Evolutionary conservation across 1,140 invertebrate species (phyloP), one percentile per base, ranked within the genome.

Genomic region (Hycleus phaleratus): DNA sequence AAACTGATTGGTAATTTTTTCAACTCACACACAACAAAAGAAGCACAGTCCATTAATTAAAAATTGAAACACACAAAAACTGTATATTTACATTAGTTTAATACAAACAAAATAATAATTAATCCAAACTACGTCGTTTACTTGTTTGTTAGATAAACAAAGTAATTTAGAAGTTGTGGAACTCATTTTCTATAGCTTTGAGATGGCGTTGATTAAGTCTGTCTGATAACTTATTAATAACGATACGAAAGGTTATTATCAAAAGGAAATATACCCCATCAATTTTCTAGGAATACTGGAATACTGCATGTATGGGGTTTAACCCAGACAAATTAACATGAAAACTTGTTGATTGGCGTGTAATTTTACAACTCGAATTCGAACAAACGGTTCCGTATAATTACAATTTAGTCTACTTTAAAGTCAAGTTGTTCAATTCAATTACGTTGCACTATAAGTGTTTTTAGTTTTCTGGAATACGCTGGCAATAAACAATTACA

Each of bases 211-310:
- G 42, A 53, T 46, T 53, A 26, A 45, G 43, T 46, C 26, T 42
- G 26, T 26, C 26, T 53, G 26, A 53, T 53, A 45, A 53, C 25
- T 53, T 53, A 46, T 45, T 53, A 46, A 53, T 45, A 53, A 45
- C 38, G 45, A 32, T 10, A 43, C 42, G 42, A 25, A 52, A 52
- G 26, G 39, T 39, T 38, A 24, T 26, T 26, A 26, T 18, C 10
- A 26, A 12, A 52, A 44, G 49, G 38, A 43, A 52, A 52, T 38
- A 11, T 43, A 38, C 49, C 40, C 25, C 32, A 52, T 26, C 32
- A 40, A 43, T 25, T 52, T 44, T 11, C n/a, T 26, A 38, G 42
- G 12, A 12, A 46, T 45, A n/a, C 44, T 46, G 6, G 26, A 43
- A 49, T 38, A 3, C 32, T 26, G 26, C 24, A 48, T 48, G 24